Base-by-base conservation (phyloP, 2,797 vertebrate species). In the Artibeus jamaicensis region DNA sequence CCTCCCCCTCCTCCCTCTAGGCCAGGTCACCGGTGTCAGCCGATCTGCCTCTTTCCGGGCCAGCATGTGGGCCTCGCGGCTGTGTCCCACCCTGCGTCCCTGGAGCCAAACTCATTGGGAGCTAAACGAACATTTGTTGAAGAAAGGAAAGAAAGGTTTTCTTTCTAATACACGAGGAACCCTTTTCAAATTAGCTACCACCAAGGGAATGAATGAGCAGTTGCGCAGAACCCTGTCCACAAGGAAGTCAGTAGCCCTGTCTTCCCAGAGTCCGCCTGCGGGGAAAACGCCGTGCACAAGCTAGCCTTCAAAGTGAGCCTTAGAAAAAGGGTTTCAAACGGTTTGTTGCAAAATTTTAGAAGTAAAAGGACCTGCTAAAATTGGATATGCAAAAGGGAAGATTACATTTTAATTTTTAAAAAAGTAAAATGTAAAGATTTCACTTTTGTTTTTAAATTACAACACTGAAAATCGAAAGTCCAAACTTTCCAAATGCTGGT, bases 331-430 rank as follows among this genome's bases (percentile, higher is more conserved):
- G 15, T 90, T 55, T 57, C 37, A n/a, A 46, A 73, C 2, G 74
- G 44, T 6, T 24, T 68, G 42, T 3, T 67, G 46, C 42, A 14
- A 74, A 50, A 39, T 88, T 68, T 78, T 32, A 44, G 6, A 90
- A 86, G 29, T 53, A 57, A 96, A 94, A 42, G 77, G 32, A 88
- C 37, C 32, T 81, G 32, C 34, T 93, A 74, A 77, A 87, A 94
- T 26, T 14, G 12, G 46, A 77, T 9, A 81, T 1, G 0, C 42
- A 55, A 55, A 2, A 53, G 42, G 22, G 22, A 76, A 62, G 14
- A 89, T 21, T 48, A 34, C 1, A 2, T 65, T 90, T 94, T n/a
- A 62, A 65, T 76, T 62, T 83, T 74, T 9, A 82, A 94, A 94
- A 92, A 59, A 59, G 9, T 11, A 59, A 59, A 59, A 59, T 26